A percentile compares a stretch with the other conserved stretches of the same genome.
These are phyloP conservation scores for Habrosyne pyritoides DNA, from an alignment of 2,888 invertebrate genomes.

Conservation along the genomic window DNA sequence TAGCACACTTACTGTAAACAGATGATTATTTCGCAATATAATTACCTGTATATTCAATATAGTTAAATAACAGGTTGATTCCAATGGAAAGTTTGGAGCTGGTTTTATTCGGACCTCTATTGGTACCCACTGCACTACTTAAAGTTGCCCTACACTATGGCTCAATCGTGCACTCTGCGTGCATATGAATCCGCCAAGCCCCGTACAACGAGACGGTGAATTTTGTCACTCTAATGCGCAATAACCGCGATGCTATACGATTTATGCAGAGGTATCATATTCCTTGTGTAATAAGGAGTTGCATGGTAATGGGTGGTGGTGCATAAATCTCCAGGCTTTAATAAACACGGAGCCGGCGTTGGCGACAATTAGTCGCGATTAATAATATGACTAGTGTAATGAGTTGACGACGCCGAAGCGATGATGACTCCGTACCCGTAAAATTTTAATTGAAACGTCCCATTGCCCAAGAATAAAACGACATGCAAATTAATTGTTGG, in stretches of 20 bases:
- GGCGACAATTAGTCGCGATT: slow-evolving; percentile 56
- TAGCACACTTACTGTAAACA: slow-evolving; percentile 11
- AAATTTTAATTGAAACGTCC: slow-evolving; percentile 60
- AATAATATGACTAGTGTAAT: slow-evolving; percentile 23
- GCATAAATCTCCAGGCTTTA: slow-evolving; percentile 42
- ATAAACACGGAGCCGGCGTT: slow-evolving; percentile 32
- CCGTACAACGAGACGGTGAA: neutral
- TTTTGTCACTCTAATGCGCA: neutral
- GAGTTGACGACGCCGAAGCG: slow-evolving; percentile 43
- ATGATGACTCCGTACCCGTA: slow-evolving; percentile 46
- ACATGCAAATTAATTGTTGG: slow-evolving; percentile 63
- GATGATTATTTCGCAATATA: neutral
- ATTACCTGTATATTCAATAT: neutral
- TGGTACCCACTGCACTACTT: neutral
- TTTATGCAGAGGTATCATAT: neutral
- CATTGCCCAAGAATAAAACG: slow-evolving; percentile 29
- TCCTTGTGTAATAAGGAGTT: neutral
- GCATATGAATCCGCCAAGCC: slow-evolving; percentile 21
- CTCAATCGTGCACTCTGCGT: slow-evolving; percentile 12
- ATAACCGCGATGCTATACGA: neutral
- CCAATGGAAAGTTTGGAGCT: neutral
- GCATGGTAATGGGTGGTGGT: slow-evolving; percentile 18
- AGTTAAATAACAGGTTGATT: neutral
- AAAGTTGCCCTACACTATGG: neutral
- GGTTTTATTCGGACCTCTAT: neutral